Percentiles rank a stretch among this genome's conserved stretches.
phyloP scores from a whole-genome alignment of 1,140 invertebrate species.

The Zaprionus kolodkinae region DNA sequence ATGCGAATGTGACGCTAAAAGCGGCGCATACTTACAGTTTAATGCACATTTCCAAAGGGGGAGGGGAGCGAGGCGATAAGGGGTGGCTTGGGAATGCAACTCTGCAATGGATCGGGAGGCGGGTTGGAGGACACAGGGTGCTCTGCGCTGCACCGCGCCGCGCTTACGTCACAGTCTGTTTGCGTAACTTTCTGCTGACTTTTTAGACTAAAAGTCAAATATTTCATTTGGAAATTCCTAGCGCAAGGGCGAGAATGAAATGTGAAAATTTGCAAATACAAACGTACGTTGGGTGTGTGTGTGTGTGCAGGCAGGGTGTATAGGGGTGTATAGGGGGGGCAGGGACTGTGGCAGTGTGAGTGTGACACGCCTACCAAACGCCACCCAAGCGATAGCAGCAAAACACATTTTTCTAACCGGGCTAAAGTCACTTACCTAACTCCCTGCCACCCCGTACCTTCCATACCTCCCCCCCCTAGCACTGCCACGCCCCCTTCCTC shows the following conservation, averaged over 20 bases:
- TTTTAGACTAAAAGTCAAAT: slow-evolving; percentile 81
- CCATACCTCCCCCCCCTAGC: background rate
- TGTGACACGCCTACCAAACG: slow-evolving; percentile 40
- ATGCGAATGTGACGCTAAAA: slow-evolving; percentile 43
- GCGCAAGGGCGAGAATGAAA: slow-evolving; percentile 77
- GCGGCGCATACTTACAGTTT: slow-evolving; percentile 38
- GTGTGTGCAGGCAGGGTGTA: background rate
- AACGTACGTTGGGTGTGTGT: slow-evolving; percentile 2
- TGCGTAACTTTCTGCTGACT: slow-evolving; percentile 74
- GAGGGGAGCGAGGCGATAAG: background rate
- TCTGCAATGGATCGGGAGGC: background rate
- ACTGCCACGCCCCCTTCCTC: background rate
- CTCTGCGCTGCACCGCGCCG: background rate
- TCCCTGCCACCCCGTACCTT: background rate
- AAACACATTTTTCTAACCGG: slow-evolving; percentile 66
- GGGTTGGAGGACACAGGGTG: background rate
- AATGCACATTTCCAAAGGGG: slow-evolving; percentile 51
- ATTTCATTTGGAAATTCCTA: slow-evolving; percentile 81
- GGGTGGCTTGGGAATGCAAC: slow-evolving; percentile 16
- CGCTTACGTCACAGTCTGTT: slow-evolving; percentile 69
- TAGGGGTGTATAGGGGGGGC: background rate
- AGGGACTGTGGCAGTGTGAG: slow-evolving; percentile 8
- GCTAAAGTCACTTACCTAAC: background rate
- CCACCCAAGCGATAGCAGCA: slow-evolving; percentile 52
- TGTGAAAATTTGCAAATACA: slow-evolving; percentile 69